phyloP scores from a whole-genome alignment of 23 tunicate species.

The Aplidium turbinatum region DNA sequence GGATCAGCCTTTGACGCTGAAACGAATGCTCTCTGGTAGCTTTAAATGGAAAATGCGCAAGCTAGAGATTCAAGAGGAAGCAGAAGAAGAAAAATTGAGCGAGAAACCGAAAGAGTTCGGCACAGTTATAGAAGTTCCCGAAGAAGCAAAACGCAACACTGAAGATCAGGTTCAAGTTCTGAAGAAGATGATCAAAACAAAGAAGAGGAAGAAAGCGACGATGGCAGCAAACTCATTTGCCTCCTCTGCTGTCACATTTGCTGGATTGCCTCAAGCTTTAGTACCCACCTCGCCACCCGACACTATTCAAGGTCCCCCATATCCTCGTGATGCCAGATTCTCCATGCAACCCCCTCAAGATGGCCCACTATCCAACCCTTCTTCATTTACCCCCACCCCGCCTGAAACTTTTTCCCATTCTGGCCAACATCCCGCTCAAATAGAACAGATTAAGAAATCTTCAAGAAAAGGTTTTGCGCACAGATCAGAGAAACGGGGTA shows the following conservation, averaged over 20 bases:
- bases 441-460: neutral
- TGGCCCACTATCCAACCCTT: too few relatives aligned
- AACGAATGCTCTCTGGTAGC: constrained; percentile 54
- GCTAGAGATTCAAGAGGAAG: neutral
- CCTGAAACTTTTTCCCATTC: neutral
- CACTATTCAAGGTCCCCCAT: too few relatives aligned
- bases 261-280: neutral
- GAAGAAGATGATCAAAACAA: constrained; percentile 18
- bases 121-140: constrained; percentile 30
- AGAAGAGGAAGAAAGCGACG: neutral
- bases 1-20: constrained; percentile 19
- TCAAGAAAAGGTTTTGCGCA: neutral
- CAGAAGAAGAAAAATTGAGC: neutral
- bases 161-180: constrained; percentile 48
- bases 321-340: too few relatives aligned
- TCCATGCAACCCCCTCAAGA: too few relatives aligned
- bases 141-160: constrained; percentile 41
- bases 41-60: constrained; percentile 52
- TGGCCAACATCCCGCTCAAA: neutral
- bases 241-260: constrained; percentile 6
- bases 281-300: neutral
- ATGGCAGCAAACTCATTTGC: neutral
- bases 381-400: neutral
- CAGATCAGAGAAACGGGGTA: neutral
- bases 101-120: constrained; percentile 45